Base-by-base conservation (phyloP, 2,888 invertebrate species). In the Lysandra coridon region DNA sequence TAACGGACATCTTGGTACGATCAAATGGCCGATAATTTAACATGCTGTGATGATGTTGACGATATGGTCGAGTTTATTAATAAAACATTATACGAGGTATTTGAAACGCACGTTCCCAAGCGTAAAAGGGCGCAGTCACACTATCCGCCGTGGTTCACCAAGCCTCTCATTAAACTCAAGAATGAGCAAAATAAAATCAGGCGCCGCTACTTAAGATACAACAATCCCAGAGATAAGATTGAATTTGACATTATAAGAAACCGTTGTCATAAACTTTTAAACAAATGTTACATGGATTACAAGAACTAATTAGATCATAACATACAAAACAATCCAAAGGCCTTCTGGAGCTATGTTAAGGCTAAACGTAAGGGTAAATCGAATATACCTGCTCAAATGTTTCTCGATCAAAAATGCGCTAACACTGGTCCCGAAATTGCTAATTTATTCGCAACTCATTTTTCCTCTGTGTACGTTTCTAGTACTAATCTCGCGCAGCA, bases 201-300 rank as follows among this genome's bases (percentile, higher is more conserved):
- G n/a, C 77, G 57, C 4, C 30, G 37, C 7, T 76, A 62, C 49
- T 44, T 53, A 44, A 79, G 69, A 64, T 76, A 79, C 76, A 64
- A 64, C 33, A 79, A 79, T 37, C 79, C 79, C 12, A 64, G 76
- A 57, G 76, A 79, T 33, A 79, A 79, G 7, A 30, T 79, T 4
- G 79, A 76, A 23, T 79, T 60, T 17, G 37, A 76, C 12, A 69
- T 49, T 12, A 49, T 49, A 12, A 49, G 49, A 49, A 49, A 10
- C 49, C 49, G 49, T 49, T 49, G 10, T 77, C 14, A 40, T 77
- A 53, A 53, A 49, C 75, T 6, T 79, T 64, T 69, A 53, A 79
- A 33, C 53, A 79, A 60, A 12, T 78, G 17, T 30, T 64, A 64
- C 64, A 64, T 30, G 30, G 64, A 78, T 12, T 44, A 44, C 10